Conservation (phyloP, 2,797 vertebrate species). For the Benthosema pterotum region DNA sequence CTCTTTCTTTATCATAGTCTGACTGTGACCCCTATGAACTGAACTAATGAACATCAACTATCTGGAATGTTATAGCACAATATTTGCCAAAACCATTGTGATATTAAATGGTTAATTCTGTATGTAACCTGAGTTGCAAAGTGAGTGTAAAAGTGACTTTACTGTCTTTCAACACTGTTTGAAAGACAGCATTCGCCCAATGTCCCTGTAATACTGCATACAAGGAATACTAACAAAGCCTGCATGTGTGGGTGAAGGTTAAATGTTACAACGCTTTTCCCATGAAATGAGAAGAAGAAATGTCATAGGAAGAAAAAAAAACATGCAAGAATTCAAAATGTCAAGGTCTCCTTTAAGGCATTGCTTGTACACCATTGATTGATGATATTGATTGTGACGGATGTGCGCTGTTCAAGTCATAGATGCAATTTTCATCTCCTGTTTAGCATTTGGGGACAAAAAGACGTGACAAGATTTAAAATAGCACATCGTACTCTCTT, state of each 20-base stretch:
- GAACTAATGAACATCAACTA: no score
- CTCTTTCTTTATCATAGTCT: no score
- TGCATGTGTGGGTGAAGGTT: constrained; percentile 21
- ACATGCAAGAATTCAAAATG: constrained; percentile 64
- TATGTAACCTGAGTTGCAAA: no score
- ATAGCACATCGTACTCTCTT: constrained; percentile 4
- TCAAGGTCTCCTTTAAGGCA: constrained; percentile 59
- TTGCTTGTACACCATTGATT: constrained; percentile 53
- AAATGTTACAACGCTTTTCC: constrained; percentile 5
- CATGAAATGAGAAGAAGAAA: constrained; percentile 24
- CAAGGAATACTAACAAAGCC: constrained; percentile 5
- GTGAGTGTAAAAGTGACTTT: no score
- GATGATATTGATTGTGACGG: constrained; percentile 75
- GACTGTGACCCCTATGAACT: no score
- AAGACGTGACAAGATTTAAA: constrained; percentile 50
- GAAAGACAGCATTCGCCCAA: no score
- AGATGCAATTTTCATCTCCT: constrained; percentile 68
- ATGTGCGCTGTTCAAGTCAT: constrained; percentile 66
- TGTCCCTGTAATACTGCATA: no score
- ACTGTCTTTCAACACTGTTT: no score
- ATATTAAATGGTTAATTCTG: no score
- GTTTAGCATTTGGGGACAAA: constrained; percentile 60
- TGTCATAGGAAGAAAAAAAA: constrained; percentile 44
- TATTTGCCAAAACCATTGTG: no score
- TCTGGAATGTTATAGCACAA: no score